Base-by-base conservation (phyloP, 2,888 invertebrate species). In the Steinernema carpocapsae region DNA sequence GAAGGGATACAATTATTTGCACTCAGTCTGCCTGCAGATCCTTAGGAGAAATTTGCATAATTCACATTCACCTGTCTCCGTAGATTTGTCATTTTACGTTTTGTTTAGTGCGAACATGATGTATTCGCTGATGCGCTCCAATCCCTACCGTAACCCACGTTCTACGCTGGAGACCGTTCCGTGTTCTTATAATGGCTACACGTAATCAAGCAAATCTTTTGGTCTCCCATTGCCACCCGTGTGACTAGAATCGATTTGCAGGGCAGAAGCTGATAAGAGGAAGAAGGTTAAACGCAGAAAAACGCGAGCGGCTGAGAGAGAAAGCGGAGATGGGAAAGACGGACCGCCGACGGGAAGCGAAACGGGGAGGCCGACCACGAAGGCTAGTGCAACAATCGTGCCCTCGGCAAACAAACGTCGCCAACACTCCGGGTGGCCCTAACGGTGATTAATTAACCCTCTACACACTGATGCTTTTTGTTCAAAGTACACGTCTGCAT, bases 221-320 rank as follows among this genome's bases (percentile, higher is more conserved):
- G n/a, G 56, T 26, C 7, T 7, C 24, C 26, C 26, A 12, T 56
- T 56, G 26, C 56, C 56, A 56, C 56, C 56, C 56, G 56, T 56
- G 56, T 56, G 56, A 56, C 56, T 22, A 24, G 22, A 56, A 56
- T 56, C 56, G 56, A 56, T 56, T 56, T 56, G 56, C 26, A n/a
- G n/a, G n/a, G n/a, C n/a, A 26, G 56, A 14, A 6, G 56, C 24
- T 56, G 56, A 56, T 56, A 56, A 56, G 43, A 43, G 43, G 14
- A 43, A 43, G 56, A 26, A 6, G n/a, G 22, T 22, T 19, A 19
- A 19, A 10, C 51, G 51, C 12, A 10, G n/a, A 51, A 51, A 43
- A 51, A 51, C 51, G 14, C 43, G 43, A 19, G 10, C 19, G 14
- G 51, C 43, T n/a, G 26, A 26, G 26, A 24, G 26, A 56, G 56